phyloP scores from a whole-genome alignment of 2,797 vertebrate species.

The Iguana delicatissima region DNA sequence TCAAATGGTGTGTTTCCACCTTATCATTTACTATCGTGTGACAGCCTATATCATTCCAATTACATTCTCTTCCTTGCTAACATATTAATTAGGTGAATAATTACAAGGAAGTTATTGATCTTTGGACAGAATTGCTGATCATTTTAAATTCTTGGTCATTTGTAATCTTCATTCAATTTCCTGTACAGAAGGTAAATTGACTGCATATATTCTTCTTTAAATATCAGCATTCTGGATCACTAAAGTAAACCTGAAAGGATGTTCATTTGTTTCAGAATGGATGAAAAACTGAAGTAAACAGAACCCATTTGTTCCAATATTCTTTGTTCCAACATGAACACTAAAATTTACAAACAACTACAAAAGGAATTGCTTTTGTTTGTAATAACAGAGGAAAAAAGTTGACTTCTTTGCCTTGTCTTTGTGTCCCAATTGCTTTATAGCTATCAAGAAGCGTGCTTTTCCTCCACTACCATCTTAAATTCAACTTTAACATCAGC shows the following conservation, averaged over 20 bases:
- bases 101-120: background rate
- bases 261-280: background rate
- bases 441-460: no score
- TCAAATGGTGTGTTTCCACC: background rate
- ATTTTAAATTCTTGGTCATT: background rate
- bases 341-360: background rate
- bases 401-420: no score
- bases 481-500: no score
- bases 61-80: background rate
- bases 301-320: background rate
- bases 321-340: background rate
- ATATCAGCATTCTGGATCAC: background rate
- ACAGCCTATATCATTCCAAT: background rate
- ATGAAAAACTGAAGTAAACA: background rate
- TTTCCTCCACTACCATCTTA: no score
- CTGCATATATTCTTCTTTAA: background rate
- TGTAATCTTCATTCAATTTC: constrained; percentile 2
- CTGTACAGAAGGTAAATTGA: background rate
- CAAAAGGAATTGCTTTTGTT: background rate
- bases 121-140: background rate
- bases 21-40: background rate
- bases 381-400: no score
- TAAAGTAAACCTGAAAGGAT: background rate
- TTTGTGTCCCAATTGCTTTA: no score
- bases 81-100: constrained; percentile 16